These are phyloP conservation scores for Sycophila sp. DNA, from an alignment of 1,140 invertebrate species.

Conservation along the genomic window DNA sequence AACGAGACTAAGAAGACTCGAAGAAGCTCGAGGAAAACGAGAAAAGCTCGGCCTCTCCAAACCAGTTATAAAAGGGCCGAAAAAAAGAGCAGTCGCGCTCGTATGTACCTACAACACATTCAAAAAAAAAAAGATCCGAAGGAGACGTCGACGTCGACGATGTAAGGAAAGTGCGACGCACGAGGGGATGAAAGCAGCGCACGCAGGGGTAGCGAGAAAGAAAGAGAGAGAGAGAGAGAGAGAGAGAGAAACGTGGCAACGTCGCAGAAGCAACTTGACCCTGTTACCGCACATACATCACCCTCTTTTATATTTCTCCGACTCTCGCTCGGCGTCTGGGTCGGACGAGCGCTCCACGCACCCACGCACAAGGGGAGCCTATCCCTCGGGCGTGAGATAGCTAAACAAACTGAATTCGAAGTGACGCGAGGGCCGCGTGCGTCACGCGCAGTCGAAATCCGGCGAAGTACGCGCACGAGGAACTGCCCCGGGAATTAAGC, in stretches of 20 bases:
- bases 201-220: background rate
- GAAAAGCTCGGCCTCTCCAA: too few relatives aligned
- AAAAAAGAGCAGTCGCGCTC: background rate
- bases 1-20: too few relatives aligned
- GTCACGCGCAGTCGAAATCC: too few relatives aligned
- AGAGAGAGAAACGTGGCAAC: conserved; percentile 40
- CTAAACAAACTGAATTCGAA: conserved; percentile 22
- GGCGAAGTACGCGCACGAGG: background rate
- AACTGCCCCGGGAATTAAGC: background rate
- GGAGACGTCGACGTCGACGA: too few relatives aligned
- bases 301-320: conserved; percentile 8
- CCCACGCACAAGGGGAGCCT: background rate
- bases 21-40: too few relatives aligned
- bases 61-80: background rate
- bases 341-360: background rate
- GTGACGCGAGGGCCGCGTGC: background rate
- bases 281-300: conserved; percentile 35
- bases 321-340: background rate
- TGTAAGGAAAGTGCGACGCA: too few relatives aligned
- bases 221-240: background rate
- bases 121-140: too few relatives aligned
- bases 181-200: background rate
- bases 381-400: conserved; percentile 20
- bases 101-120: too few relatives aligned
- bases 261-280: conserved; percentile 46